phyloP scores from a whole-genome alignment of 2,888 invertebrate species.

The Apotomis turbidana region DNA sequence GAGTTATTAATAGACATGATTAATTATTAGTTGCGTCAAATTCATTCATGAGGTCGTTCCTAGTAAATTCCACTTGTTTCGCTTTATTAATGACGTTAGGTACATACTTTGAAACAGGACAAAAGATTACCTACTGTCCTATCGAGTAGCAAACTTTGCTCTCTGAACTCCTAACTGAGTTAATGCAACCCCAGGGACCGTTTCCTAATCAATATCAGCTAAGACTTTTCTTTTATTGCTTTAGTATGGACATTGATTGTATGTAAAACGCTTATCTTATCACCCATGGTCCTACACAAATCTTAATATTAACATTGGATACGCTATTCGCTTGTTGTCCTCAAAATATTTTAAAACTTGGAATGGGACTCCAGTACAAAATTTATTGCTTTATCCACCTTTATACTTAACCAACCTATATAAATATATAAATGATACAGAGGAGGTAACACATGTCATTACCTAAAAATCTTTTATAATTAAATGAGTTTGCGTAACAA shows the following conservation, averaged over 20 bases:
- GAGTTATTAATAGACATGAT: background rate
- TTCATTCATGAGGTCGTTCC: slow-evolving; percentile 9
- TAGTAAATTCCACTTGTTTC: background rate
- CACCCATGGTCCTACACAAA: background rate
- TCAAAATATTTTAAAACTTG: background rate
- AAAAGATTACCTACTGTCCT: slow-evolving; percentile 58
- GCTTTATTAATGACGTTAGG: slow-evolving; percentile 43
- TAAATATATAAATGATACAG: too few species aligned
- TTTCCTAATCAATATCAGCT: slow-evolving; percentile 68
- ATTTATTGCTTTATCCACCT: too few species aligned
- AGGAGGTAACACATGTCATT: too few species aligned
- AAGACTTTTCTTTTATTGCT: slow-evolving; percentile 49
- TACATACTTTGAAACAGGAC: slow-evolving; percentile 48
- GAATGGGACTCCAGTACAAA: too few species aligned
- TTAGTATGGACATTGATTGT: slow-evolving; percentile 15
- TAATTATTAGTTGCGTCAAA: background rate
- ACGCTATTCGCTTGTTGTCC: background rate
- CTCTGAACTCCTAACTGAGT: slow-evolving; percentile 77
- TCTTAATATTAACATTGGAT: background rate
- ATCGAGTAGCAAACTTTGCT: slow-evolving; percentile 72
- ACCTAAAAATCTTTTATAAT: background rate
- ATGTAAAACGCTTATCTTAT: slow-evolving; percentile 10
- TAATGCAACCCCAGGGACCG: slow-evolving; percentile 67
- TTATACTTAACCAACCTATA: too few species aligned
- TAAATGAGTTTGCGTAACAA: background rate